Conservation (phyloP, 2,797 vertebrate genomes). For the Siniperca scherzeri region DNA sequence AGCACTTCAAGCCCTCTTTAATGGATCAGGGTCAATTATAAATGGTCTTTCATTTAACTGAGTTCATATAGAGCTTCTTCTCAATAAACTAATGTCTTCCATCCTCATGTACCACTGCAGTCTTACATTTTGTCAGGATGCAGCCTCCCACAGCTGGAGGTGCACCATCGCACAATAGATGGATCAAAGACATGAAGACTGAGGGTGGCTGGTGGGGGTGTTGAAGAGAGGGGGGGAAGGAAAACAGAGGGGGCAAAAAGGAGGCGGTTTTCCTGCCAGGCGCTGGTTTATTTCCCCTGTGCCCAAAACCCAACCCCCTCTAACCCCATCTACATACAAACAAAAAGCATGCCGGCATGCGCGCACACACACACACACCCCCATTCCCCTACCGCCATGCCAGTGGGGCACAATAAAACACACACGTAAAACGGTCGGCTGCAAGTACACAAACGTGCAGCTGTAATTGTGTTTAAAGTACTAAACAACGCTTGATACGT, state of each 20-base stretch:
- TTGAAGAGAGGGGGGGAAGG: conserved; percentile 11
- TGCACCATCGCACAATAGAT: conserved; percentile 73
- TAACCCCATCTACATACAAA: conserved; percentile 71
- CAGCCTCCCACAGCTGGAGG: conserved; percentile 65
- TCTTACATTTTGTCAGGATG: conserved; percentile 41
- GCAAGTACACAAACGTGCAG: conserved; percentile 49
- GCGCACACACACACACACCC: conserved; percentile 42
- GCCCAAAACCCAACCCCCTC: conserved; percentile 48
- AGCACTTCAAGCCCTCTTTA: conserved; percentile 10
- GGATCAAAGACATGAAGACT: conserved; percentile 73
- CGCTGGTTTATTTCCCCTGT: conserved; percentile 77
- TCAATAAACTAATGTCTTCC: conserved; percentile 27
- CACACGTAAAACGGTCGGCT: conserved; percentile 55
- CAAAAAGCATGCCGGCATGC: conserved; percentile 66
- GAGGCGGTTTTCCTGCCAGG: conserved; percentile 71
- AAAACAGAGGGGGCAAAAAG: conserved; percentile 59
- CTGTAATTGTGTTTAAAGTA: conserved; percentile 37
- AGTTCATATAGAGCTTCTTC: conserved; percentile 23
- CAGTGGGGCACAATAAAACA: conserved; percentile 70
- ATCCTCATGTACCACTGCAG: neutral
- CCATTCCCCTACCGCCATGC: conserved; percentile 47
- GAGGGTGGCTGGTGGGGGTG: conserved; percentile 62
- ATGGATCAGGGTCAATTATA: conserved; percentile 22
- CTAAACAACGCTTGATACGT: conserved; percentile 14
- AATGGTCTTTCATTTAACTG: conserved; percentile 24